A percentile compares a stretch with the other conserved stretches of the same genome.
These are phyloP conservation scores for Thymelicus lineola DNA, from an alignment of 2,888 invertebrate genomes.

Conservation along the genomic window DNA sequence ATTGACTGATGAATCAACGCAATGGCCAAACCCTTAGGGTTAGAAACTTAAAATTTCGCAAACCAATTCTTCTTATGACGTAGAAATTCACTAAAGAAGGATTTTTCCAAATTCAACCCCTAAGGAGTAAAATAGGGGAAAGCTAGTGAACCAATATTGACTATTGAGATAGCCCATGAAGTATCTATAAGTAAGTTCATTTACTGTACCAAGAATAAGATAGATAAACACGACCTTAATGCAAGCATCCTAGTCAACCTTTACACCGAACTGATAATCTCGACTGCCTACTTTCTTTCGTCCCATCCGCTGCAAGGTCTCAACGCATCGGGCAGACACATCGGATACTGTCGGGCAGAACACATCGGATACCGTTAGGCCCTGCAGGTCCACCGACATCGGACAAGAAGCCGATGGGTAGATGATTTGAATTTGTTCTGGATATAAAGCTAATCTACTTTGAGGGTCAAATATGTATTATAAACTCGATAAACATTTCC, in stretches of 20 bases:
- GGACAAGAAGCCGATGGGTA: conserved; percentile 45
- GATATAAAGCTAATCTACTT: conserved; percentile 37
- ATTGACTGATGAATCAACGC: no score
- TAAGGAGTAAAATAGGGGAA: no score
- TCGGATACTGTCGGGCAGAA: conserved; percentile 66
- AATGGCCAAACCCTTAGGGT: no score
- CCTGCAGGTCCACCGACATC: conserved; percentile 58
- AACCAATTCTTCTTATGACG: no score
- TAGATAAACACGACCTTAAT: background rate
- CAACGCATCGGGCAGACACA: conserved; percentile 64
- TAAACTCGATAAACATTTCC: conserved; percentile 28
- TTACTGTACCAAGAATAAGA: no score
- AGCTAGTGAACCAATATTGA: no score
- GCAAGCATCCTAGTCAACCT: background rate
- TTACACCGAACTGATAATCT: background rate
- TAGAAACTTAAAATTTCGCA: no score
- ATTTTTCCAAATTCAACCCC: no score
- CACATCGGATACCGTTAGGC: conserved; percentile 63
- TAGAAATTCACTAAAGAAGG: no score
- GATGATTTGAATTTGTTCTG: conserved; percentile 44
- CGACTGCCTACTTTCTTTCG: conserved; percentile 10
- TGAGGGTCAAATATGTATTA: conserved; percentile 38
- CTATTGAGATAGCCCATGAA: no score
- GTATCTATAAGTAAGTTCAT: no score
- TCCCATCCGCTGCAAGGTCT: conserved; percentile 8